Percentiles rank a stretch among this genome's conserved stretches.
These are phyloP conservation scores for Pseudococcus viburni DNA, from an alignment of 2,888 invertebrate species.

Conservation along the genomic window DNA sequence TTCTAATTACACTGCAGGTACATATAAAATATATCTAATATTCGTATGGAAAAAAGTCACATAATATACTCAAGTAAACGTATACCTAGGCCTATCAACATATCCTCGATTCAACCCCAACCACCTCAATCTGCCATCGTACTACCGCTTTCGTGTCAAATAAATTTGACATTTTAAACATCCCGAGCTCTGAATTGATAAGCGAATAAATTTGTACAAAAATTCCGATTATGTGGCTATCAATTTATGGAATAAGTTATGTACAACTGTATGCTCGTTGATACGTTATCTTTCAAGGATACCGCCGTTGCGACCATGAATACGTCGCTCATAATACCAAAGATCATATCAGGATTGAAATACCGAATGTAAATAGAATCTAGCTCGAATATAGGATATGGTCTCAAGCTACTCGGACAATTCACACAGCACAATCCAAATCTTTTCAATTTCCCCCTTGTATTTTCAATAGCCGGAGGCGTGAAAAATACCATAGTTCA, in stretches of 20 bases:
- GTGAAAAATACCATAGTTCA: slow-evolving; percentile 22
- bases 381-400: slow-evolving; percentile 4
- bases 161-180: slow-evolving; percentile 32
- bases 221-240: neutral
- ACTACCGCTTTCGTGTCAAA: neutral
- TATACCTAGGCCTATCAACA: neutral
- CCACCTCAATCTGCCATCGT: neutral
- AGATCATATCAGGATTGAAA: slow-evolving; percentile 28
- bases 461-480: neutral
- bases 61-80: neutral
- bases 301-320: neutral
- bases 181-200: neutral
- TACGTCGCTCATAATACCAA: neutral
- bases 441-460: slow-evolving; percentile 12
- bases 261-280: neutral
- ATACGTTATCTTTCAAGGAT: slow-evolving; percentile 8
- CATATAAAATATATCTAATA: neutral
- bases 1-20: slow-evolving; percentile 17
- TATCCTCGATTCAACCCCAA: neutral
- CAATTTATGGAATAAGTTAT: slow-evolving; percentile 5
- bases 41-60: neutral
- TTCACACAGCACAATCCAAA: neutral
- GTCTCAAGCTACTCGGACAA: neutral
- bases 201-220: slow-evolving; percentile 18
- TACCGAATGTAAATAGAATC: slow-evolving; percentile 26